Conservation (phyloP, 2,888 invertebrate species). For the Zele albiditarsus region DNA sequence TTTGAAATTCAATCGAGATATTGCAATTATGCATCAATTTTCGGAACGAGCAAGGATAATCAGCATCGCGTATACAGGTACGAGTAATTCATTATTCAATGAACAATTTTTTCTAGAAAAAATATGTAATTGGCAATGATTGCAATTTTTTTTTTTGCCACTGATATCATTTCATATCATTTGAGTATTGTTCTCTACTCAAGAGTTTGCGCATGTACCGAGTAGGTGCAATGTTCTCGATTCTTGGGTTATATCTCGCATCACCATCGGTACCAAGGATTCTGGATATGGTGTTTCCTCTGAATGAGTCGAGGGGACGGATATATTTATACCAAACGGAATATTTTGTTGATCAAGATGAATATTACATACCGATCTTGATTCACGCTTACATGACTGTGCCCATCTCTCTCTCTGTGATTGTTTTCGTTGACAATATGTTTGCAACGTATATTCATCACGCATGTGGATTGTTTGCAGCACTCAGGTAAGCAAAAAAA, state of each 20-base stretch:
- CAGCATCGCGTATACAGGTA: slow-evolving; percentile 39
- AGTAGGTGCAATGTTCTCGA: slow-evolving; percentile 45
- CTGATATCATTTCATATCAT: not conserved
- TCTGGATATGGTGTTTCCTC: slow-evolving; percentile 41
- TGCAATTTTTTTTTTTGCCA: not conserved
- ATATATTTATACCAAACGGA: slow-evolving; percentile 30
- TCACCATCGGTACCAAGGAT: slow-evolving; percentile 41
- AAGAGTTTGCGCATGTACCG: not conserved
- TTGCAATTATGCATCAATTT: slow-evolving; percentile 30
- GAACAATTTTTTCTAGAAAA: not conserved
- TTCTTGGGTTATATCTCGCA: slow-evolving; percentile 35
- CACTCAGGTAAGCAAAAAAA: slow-evolving; percentile 36
- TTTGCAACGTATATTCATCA: slow-evolving; percentile 45
- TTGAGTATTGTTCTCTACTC: not conserved
- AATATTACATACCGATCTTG: slow-evolving; percentile 33
- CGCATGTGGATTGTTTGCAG: slow-evolving; percentile 43
- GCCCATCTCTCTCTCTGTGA: slow-evolving; percentile 31
- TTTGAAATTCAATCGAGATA: slow-evolving; percentile 22
- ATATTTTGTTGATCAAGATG: slow-evolving; percentile 26
- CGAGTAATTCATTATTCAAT: slow-evolving; percentile 8
- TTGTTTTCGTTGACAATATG: slow-evolving; percentile 42
- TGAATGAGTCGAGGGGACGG: slow-evolving; percentile 41
- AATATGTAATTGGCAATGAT: not conserved
- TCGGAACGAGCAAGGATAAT: slow-evolving; percentile 28
- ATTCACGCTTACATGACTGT: slow-evolving; percentile 39